Base-by-base conservation (phyloP, 2,113 vertebrate genomes). In the Lates calcarifer region DNA sequence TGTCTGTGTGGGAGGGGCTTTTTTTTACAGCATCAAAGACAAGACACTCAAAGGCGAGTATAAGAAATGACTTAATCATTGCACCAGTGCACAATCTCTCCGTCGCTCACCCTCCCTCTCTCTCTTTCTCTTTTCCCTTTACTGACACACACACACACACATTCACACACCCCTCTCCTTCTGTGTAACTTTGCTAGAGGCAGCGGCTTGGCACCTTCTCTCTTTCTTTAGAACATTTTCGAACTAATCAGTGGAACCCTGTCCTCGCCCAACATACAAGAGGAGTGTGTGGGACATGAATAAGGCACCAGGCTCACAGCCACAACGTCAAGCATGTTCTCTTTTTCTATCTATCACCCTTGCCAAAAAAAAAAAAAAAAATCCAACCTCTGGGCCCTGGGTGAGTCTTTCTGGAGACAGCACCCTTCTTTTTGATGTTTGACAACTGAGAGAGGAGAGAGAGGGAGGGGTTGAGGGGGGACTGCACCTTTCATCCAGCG, bases 381-480 rank as follows among this genome's bases (percentile, higher is more conserved):
- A 13, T 20, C 61, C 47, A 57, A 24, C 22, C 70, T 84, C n/a
- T 53, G 73, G 73, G 81, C 85, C 67, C 70, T 65, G 72, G 61
- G 67, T 90, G 77, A 82, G 78, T 79, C 74, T 87, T 91, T 92
- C 83, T 91, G 81, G 87, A 91, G 88, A 92, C 84, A 84, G 87
- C 83, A 77, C 77, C 78, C 85, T 88, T 86, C 79, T 90, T 88
- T 93, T 93, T 93, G 91, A 94, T 93, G 90, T 93, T 83, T 89
- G 88, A 90, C 89, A 92, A 79, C 82, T 90, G 79, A 84, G 81
- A 39, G 85, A 79, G 83, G 82, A 80, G 66, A 77, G 86, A 65
- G 80, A 28, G 77, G 66, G 65, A 45, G 61, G 41, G 75, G 66
- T 84, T 66, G 47, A 17, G 61, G 55, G 61, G 37, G 69, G 73